These are phyloP conservation scores for Prorops nasuta DNA, from an alignment of 1,140 invertebrate species.

Conservation along the genomic window DNA sequence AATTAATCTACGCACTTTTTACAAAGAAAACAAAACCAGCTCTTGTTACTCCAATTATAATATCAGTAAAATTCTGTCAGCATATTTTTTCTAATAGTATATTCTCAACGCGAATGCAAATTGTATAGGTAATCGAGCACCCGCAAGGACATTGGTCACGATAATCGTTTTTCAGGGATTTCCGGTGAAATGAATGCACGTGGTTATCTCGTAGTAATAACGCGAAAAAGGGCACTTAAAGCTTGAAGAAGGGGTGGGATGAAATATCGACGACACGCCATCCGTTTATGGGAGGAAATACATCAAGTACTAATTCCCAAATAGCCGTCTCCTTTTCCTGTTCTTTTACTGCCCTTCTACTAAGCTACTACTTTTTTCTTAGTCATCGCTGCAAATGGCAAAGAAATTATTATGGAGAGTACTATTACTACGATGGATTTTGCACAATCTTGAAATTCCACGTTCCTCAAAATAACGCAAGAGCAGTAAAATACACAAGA, in stretches of 20 bases:
- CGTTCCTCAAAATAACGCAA: too few relatives aligned
- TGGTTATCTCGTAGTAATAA: conserved; percentile 32
- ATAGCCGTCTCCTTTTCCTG: conserved; percentile 16
- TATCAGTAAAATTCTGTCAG: too few relatives aligned
- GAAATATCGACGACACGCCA: conserved; percentile 28
- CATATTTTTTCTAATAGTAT: too few relatives aligned
- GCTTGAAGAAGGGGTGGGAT: conserved; percentile 16
- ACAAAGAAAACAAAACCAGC: too few relatives aligned
- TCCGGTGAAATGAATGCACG: conserved; percentile 24
- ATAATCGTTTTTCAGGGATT: conserved; percentile 26
- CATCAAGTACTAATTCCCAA: conserved; percentile 37
- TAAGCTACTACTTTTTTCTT: conserved; percentile 32
- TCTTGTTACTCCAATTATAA: too few relatives aligned
- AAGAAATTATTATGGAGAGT: conserved; percentile 27
- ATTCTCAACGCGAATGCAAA: too few relatives aligned
- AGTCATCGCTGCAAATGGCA: conserved; percentile 15
- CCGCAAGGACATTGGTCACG: conserved; percentile 22
- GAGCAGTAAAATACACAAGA: too few relatives aligned
- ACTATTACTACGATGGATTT: too few relatives aligned
- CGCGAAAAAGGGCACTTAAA: conserved; percentile 33
- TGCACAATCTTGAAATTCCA: too few relatives aligned
- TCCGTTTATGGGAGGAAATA: conserved; percentile 31
- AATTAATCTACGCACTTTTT: too few relatives aligned
- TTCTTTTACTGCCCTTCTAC: conserved; percentile 24
- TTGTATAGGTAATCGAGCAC: conserved; percentile 9